phyloP scores from a whole-genome alignment of 1,140 invertebrate genomes.

The Radopholus similis region DNA sequence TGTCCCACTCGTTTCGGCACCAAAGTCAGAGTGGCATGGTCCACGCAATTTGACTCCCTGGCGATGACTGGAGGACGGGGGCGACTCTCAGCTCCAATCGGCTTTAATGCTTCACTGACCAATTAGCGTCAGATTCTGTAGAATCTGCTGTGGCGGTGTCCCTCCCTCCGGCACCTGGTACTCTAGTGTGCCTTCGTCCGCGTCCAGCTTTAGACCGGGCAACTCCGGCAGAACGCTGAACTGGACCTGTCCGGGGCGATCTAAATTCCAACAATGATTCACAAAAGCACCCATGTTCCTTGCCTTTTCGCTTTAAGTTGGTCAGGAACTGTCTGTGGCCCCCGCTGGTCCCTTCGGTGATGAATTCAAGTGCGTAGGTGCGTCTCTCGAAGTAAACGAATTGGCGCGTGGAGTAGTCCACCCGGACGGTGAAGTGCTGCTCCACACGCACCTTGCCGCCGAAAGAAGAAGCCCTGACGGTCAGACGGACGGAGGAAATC shows the following conservation, averaged over 20 bases:
- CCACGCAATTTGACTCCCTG: background rate
- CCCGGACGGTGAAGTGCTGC: constrained; percentile 26
- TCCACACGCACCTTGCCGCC: constrained; percentile 7
- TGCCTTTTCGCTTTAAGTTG: constrained; percentile 37
- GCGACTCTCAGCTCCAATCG: too few species aligned
- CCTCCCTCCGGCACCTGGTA: background rate
- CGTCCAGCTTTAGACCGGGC: constrained; percentile 31
- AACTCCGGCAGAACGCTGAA: constrained; percentile 25
- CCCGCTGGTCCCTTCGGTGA: constrained; percentile 3
- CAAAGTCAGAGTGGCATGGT: background rate
- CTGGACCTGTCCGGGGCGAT: background rate
- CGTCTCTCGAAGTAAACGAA: constrained; percentile 26
- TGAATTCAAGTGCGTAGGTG: constrained; percentile 26
- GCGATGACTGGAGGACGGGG: background rate
- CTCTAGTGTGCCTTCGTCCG: constrained; percentile 26
- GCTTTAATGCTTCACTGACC: background rate
- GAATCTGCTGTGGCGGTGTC: background rate
- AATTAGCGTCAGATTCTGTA: background rate
- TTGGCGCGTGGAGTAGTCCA: constrained; percentile 17
- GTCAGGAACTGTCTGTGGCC: background rate
- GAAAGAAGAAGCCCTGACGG: background rate
- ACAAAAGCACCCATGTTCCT: constrained; percentile 12
- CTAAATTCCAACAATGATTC: constrained; percentile 14
- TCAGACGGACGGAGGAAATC: background rate
- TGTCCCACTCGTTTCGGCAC: background rate